phyloP scores from a whole-genome alignment of 2,113 vertebrate genomes.

The Thryonomys swinderianus region DNA sequence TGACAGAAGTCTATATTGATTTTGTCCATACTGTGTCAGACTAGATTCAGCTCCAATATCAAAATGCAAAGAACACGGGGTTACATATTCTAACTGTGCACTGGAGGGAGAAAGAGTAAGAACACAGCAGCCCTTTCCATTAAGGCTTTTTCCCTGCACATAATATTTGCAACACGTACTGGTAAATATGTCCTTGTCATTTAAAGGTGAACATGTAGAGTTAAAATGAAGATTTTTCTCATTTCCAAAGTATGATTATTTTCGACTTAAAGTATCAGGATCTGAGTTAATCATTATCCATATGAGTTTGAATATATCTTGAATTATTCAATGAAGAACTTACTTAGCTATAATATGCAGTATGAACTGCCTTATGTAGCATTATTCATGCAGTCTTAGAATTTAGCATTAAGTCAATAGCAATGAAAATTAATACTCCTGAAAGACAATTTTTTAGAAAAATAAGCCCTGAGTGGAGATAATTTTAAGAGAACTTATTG shows the following conservation, averaged over 20 bases:
- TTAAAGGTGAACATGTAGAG: neutral
- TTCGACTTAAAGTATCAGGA: neutral
- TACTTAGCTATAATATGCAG: neutral
- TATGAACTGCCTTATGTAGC: neutral
- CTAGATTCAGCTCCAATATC: neutral
- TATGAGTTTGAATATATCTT: neutral
- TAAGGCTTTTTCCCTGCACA: neutral
- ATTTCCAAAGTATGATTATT: neutral
- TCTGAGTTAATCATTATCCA: neutral
- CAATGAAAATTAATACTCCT: neutral
- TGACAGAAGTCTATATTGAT: neutral
- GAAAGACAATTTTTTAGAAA: neutral
- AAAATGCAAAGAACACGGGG: neutral
- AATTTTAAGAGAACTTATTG: constrained; percentile 27
- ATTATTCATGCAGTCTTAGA: neutral
- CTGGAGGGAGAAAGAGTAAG: neutral
- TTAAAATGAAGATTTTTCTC: neutral
- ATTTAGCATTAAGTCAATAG: neutral
- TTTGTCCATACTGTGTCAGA: constrained; percentile 2
- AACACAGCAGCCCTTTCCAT: neutral
- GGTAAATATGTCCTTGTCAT: neutral
- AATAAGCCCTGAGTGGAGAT: neutral
- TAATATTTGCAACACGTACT: neutral
- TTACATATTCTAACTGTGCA: neutral
- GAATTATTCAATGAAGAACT: constrained; percentile 3